These are phyloP conservation scores for Xylocopa sonorina DNA, from an alignment of 1,140 invertebrate genomes.

Conservation along the genomic window DNA sequence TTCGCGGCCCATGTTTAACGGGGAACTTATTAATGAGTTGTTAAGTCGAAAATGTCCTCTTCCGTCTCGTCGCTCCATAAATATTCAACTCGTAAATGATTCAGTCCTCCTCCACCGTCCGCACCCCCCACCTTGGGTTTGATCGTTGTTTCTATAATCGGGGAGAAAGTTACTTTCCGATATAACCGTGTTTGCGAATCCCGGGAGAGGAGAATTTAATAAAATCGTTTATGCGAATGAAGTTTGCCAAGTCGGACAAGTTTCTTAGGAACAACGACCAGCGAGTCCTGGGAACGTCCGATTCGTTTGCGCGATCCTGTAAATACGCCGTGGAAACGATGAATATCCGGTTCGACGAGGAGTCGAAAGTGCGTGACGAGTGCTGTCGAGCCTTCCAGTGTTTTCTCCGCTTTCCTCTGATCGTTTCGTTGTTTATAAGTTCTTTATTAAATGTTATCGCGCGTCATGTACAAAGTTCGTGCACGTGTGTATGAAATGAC, in stretches of 20 bases:
- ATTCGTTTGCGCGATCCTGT: conserved; percentile 22
- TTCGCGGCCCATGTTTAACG: conserved; percentile 45
- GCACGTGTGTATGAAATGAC: too few relatives aligned
- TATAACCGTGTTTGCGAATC: conserved; percentile 69
- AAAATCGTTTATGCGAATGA: conserved; percentile 66
- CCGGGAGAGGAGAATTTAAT: conserved; percentile 61
- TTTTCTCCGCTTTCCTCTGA: too few relatives aligned
- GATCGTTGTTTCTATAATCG: conserved; percentile 58
- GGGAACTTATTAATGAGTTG: conserved; percentile 63
- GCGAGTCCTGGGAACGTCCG: conserved; percentile 2
- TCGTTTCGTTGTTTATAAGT: too few relatives aligned
- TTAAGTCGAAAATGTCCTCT: conserved; percentile 65
- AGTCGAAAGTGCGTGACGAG: conserved; percentile 1
- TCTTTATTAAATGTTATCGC: too few relatives aligned
- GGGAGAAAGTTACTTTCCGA: conserved; percentile 57
- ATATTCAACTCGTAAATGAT: conserved; percentile 71
- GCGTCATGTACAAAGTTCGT: too few relatives aligned
- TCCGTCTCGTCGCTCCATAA: conserved; percentile 62
- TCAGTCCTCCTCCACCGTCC: conserved; percentile 16
- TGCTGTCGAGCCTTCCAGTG: too few relatives aligned
- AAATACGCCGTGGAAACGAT: conserved; percentile 26
- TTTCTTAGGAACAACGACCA: conserved; percentile 49
- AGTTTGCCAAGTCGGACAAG: conserved; percentile 53
- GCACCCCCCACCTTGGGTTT: neutral
- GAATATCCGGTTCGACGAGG: conserved; percentile 22